Base-by-base conservation (phyloP, 2,797 vertebrate genomes). In the Dipus sagitta region DNA sequence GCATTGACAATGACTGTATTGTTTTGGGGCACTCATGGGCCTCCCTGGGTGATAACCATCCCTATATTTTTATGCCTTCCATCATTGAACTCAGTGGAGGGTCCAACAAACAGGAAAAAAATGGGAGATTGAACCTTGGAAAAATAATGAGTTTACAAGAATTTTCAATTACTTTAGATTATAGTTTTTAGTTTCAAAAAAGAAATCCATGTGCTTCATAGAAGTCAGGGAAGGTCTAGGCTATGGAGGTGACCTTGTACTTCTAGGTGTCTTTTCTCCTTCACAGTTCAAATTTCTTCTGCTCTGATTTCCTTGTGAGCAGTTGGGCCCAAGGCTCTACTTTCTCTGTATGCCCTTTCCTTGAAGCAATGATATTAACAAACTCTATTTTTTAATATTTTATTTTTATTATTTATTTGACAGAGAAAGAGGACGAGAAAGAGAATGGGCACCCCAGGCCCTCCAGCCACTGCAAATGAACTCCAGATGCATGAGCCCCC, bases 151-250 rank as follows among this genome's bases (percentile, higher is more conserved):
- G 2, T 74, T 92, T 80, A 52, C 2, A 42, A 42, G 71, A 13
- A 58, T 81, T 93, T 79, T 26, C 17, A 83, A 83, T 24, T 62
- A 71, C 42, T 90, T 77, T 52, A 6, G 62, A 80, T 9, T 67
- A 4, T 3, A 79, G 52, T 58, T 42, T 88, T 91, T 30, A 86
- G 28, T n/a, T 15, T 4, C 15, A 60, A 38, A 92, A 42, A 82
- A 30, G 74, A 75, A 38, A 0, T 34, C 24, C 74, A 5, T 28
- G 7, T 17, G 58, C 67, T 90, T 84, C 23, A n/a, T 1, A 77
- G 47, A 83, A 67, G 47, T 58, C 23, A 30, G 17, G 26, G 47
- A 42, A 75, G 21, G 42, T 5, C 0, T 13, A 80, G 85, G n/a
- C 3, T 90, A 15, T 15, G 14, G 18, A 65, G 54, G 60, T 78